A percentile compares a stretch with the other conserved stretches of the same genome.
phyloP scores from a whole-genome alignment of 2,888 invertebrate genomes.

The Agrotis clavis region DNA sequence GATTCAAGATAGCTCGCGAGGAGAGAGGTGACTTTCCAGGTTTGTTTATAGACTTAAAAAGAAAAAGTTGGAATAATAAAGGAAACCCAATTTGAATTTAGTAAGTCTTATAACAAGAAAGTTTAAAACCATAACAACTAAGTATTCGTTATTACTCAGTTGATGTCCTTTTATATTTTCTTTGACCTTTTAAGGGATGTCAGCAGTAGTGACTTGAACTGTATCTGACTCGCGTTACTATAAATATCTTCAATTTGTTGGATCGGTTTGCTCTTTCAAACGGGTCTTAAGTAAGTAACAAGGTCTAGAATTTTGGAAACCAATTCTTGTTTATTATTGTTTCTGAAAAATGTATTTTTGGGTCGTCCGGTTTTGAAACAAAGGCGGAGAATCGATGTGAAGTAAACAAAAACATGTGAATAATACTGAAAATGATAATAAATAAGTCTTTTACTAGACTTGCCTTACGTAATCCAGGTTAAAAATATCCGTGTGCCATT shows the following conservation, averaged over 20 bases:
- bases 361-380: background rate
- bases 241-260: background rate
- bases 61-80: background rate
- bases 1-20: constrained; percentile 77
- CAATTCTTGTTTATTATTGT: constrained; percentile 6
- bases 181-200: no score
- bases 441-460: background rate
- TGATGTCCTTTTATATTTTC: no score
- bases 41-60: constrained; percentile 49
- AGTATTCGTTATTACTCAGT: no score
- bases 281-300: no score
- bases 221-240: no score
- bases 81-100: background rate
- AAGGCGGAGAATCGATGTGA: background rate
- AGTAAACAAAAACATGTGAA: constrained; percentile 21
- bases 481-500: no score
- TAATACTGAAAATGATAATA: constrained; percentile 12
- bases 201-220: no score
- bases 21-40: constrained; percentile 71
- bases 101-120: no score
- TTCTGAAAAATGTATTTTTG: constrained; percentile 18
- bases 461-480: no score
- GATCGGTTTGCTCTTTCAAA: background rate
- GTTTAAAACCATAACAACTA: no score
- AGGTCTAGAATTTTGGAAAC: background rate